Evolutionary conservation across 2,797 vertebrate genomes (phyloP), one percentile per base, ranked within the genome.

Genomic region (Cynodonichthys magdalenae): DNA sequence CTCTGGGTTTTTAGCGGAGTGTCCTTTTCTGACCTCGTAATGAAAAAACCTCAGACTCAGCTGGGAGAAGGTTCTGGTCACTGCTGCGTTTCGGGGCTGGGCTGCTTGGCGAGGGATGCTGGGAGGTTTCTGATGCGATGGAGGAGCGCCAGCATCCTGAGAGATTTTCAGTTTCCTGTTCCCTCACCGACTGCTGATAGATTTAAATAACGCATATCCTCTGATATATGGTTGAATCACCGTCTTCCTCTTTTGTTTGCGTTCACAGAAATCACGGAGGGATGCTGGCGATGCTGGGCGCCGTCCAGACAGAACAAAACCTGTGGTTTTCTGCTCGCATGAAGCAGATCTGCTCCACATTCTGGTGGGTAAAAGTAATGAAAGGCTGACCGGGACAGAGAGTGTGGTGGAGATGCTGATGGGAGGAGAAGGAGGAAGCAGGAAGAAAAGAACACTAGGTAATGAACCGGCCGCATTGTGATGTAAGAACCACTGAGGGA

Each of bases 251-350:
- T 19, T 19, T 51, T 41, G 34, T 42, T 51, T 28, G 50, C 61
- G 59, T 72, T 63, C 34, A 4, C 56, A 44, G 36, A 63, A 60
- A 76, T 60, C 14, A 2, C 24, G 54, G 73, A 66, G 83, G 93
- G 90, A 91, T 48, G 59, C 69, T 71, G 68, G 60, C 4, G 15
- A 53, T 55, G 15, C 92, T 95, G 95, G 94, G 90, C 69, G 81
- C 81, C 71, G 91, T 94, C 93, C 90, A 94, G 90, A 77, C 88
- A 92, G 89, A 93, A 89, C 90, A 93, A 92, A 94, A 93, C 74
- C 89, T 94, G 95, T 89, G 95, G 95, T 89, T 93, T 92, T 93
- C 87, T 92, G 74, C 93, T 95, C 87, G 91, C 94, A 95, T 95
- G 95, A 95, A 94, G 93, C 94, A 94, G 94, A 94, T 70, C 63